Conservation (phyloP, 2,113 vertebrate species). For the Petrocephalus microphthalmus region DNA sequence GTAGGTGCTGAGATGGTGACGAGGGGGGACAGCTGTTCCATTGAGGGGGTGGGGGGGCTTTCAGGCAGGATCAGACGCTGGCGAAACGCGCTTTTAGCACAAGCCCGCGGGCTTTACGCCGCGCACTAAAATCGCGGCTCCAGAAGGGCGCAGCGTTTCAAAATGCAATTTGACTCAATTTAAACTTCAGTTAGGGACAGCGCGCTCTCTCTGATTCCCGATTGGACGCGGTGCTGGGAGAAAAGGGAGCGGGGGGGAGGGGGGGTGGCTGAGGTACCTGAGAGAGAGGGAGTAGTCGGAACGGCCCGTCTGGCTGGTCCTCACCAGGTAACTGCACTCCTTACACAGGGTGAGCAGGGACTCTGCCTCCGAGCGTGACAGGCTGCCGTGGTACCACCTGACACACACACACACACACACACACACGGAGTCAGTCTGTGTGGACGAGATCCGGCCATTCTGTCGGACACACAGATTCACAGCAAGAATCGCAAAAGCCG, state of each 20-base stretch:
- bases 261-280: constrained; percentile 38
- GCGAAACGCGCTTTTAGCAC: neutral
- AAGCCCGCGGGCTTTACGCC: neutral
- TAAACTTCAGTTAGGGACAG: neutral
- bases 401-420: constrained; percentile 22
- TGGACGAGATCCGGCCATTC: neutral
- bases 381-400: constrained; percentile 93
- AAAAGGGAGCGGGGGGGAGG: neutral
- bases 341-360: constrained; percentile 86
- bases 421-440: neutral
- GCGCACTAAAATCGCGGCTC: neutral
- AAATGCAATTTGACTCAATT: neutral
- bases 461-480: neutral
- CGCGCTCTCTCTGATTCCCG: neutral
- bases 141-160: neutral
- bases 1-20: neutral
- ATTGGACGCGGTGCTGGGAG: constrained; percentile 16
- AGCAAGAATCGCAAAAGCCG: neutral
- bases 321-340: constrained; percentile 95
- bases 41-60: neutral
- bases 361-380: constrained; percentile 86
- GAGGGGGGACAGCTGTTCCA: neutral
- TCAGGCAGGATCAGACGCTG: neutral
- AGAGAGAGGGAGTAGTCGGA: constrained; percentile 86
- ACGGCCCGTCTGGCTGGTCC: constrained; percentile 85